A percentile compares a stretch with the other conserved stretches of the same genome.
These are phyloP conservation scores for Tachina lurida DNA, from an alignment of 2,888 invertebrate genomes.

Conservation along the genomic window DNA sequence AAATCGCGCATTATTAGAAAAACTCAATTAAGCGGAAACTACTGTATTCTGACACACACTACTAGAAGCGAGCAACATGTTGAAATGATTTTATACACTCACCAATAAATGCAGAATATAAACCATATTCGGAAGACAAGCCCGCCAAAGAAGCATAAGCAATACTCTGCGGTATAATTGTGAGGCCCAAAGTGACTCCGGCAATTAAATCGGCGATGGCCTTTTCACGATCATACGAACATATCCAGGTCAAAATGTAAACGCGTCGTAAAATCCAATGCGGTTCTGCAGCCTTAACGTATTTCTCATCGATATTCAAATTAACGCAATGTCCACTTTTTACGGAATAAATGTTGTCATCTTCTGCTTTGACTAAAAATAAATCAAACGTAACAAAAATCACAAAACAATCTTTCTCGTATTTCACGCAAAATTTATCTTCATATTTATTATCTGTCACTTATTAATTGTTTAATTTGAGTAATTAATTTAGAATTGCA, in stretches of 20 bases:
- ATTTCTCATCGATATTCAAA: slow-evolving; percentile 73
- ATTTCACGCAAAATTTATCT: background rate
- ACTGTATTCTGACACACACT: too few species aligned
- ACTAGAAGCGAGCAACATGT: background rate
- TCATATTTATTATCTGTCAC: background rate
- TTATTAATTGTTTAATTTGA: background rate
- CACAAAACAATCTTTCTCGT: background rate
- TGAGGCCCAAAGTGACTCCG: slow-evolving; percentile 94
- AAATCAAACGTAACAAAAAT: background rate
- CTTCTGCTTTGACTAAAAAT: slow-evolving; percentile 59
- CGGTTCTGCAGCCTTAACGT: slow-evolving; percentile 74
- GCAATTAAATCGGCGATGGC: slow-evolving; percentile 92
- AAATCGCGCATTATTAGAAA: too few species aligned
- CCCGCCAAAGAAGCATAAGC: slow-evolving; percentile 94
- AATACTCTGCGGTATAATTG: slow-evolving; percentile 96
- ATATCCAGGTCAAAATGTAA: slow-evolving; percentile 87
- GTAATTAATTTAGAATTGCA: background rate
- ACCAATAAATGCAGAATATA: slow-evolving; percentile 95
- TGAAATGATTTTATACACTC: slow-evolving; percentile 65
- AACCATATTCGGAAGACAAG: slow-evolving; percentile 93
- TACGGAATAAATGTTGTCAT: slow-evolving; percentile 71
- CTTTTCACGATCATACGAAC: slow-evolving; percentile 87
- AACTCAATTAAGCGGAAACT: too few species aligned
- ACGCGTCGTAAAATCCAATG: slow-evolving; percentile 82
- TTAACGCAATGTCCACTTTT: slow-evolving; percentile 73